Percentiles rank a stretch among this genome's conserved stretches.
Conservation (phyloP, 2,888 invertebrate species). For the Hirtodrosophila trivittata region DNA sequence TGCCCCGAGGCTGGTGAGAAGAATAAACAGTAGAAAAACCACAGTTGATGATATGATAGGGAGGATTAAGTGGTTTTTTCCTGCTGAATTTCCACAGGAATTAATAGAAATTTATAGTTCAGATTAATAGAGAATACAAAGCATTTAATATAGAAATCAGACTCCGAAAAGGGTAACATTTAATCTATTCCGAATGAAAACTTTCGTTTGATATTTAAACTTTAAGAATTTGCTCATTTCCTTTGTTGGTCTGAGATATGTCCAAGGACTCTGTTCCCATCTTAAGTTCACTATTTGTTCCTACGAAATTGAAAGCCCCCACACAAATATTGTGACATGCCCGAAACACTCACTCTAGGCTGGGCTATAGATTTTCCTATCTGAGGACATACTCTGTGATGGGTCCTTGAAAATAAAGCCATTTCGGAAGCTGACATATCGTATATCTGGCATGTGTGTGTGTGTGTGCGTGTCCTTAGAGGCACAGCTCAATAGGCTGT, state of each 20-base stretch:
- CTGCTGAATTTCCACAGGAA: conserved; percentile 1
- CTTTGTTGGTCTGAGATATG: too few species aligned
- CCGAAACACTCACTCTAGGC: too few species aligned
- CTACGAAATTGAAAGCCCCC: conserved; percentile 12
- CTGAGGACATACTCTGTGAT: conserved; percentile 6
- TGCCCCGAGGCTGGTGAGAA: conserved; percentile 42
- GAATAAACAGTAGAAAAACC: conserved; percentile 25
- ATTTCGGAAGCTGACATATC: conserved; percentile 44
- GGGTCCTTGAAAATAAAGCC: conserved; percentile 26
- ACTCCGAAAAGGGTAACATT: too few species aligned
- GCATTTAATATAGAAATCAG: too few species aligned
- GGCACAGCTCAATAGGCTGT: conserved; percentile 58
- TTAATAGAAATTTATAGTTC: background rate
- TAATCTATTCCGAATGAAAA: too few species aligned
- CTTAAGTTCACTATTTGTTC: background rate
- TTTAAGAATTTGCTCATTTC: too few species aligned
- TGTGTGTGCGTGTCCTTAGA: conserved; percentile 45
- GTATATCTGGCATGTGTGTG: conserved; percentile 24
- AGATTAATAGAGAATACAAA: too few species aligned
- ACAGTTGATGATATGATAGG: conserved; percentile 16
- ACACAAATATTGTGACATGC: conserved; percentile 48
- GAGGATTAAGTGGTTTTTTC: conserved; percentile 9
- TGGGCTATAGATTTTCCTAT: too few species aligned
- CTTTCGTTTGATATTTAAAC: too few species aligned
- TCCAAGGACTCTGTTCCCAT: too few species aligned